phyloP scores from a whole-genome alignment of 1,140 invertebrate species.

The Drosophila pruinosa region DNA sequence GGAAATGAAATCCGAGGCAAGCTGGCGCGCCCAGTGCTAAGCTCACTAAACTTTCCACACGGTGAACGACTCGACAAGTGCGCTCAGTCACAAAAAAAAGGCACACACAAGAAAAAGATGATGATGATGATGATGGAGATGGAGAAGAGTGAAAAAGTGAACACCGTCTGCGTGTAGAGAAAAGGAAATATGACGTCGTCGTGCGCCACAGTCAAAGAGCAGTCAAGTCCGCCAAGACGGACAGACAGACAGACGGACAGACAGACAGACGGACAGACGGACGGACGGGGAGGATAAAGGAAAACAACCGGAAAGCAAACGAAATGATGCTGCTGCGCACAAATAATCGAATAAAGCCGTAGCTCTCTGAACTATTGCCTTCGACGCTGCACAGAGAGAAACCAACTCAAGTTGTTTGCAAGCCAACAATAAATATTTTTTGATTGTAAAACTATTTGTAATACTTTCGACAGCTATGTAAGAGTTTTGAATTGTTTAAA shows the following conservation, averaged over 20 bases:
- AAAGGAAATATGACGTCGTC: constrained; percentile 71
- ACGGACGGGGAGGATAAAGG: constrained; percentile 35
- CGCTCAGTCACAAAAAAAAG: not conserved
- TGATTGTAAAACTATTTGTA: too few relatives aligned
- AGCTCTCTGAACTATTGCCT: constrained; percentile 3
- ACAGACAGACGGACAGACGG: not conserved
- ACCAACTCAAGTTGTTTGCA: not conserved
- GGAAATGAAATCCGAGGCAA: constrained; percentile 79
- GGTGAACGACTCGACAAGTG: constrained; percentile 78
- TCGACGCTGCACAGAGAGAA: not conserved
- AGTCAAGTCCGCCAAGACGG: constrained; percentile 26
- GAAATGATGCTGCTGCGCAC: constrained; percentile 70
- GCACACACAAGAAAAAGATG: not conserved
- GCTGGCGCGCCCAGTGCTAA: constrained; percentile 48
- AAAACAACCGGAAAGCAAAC: constrained; percentile 67
- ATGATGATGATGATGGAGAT: not conserved
- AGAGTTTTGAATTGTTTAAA: too few relatives aligned
- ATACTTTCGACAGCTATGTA: too few relatives aligned
- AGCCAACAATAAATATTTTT: too few relatives aligned
- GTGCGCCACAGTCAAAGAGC: constrained; percentile 64
- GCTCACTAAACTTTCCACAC: constrained; percentile 59
- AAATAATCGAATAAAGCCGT: constrained; percentile 71
- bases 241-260: not conserved
- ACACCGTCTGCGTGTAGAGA: not conserved
- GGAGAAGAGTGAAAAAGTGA: not conserved